Base-by-base conservation (phyloP, 2,113 vertebrate species). In the Coptodon bakossiorum region DNA sequence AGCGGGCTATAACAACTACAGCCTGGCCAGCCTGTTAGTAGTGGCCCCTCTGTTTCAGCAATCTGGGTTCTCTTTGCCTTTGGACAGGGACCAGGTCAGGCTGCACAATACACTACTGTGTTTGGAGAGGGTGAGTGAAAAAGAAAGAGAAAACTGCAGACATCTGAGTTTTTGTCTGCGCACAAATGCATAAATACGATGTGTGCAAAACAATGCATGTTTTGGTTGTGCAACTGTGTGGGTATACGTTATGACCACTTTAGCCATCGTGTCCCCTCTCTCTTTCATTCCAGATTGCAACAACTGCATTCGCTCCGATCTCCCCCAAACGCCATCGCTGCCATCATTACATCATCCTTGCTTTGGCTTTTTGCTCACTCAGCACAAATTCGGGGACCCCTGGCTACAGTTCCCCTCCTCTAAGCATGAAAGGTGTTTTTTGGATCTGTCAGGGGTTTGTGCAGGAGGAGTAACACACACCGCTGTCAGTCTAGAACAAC, bases 71-170 rank as follows among this genome's bases (percentile, higher is more conserved):
- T 94, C 94, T 94, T 93, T 91, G 94, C 87, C 86, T 88, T 93
- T 95, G 94, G 94, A 94, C 34, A 36, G 57, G 57, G 86, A 94
- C 94, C 94, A 95, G 90, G 85, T 88, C 91, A 87, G 83, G 53
- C 87, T 88, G 91, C 94, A 96, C 95, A 96, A 96, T 96, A 95
- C 90, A 88, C 93, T 91, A 91, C 94, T 95, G 94, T 95, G 91
- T 91, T 92, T 87, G 73, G 80, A 91, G 80, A 85, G 82, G 5
- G 68, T 56, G 79, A 53, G 78, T 80, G 57, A 43, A 68, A 36
- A 54, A 54, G 43, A 88, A 80, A 87, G 43, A 87, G 43, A 89
- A 82, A 91, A 88, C 59, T 87, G 81, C 31, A 86, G 71, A 48
- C 83, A 38, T 87, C 63, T 16, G 36, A 57, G 66, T 81, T 82